phyloP scores from a whole-genome alignment of 2,113 vertebrate species.

The Typhlomys cinereus region DNA sequence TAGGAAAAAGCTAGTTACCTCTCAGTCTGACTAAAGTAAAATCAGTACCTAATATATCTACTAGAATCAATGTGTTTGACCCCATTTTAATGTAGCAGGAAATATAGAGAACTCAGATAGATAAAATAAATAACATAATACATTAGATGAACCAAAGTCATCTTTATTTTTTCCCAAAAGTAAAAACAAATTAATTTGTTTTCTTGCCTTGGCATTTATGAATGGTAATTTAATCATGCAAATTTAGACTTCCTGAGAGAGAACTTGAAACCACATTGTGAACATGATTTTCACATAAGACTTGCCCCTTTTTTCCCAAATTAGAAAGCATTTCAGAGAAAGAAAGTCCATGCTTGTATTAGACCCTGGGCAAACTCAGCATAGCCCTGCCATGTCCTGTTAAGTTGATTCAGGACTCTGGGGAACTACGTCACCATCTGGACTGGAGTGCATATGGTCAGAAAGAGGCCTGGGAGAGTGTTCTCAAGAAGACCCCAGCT shows the following conservation, averaged over 20 bases:
- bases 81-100: conserved; percentile 4
- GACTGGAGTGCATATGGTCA: conserved; percentile 53
- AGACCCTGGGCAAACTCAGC: conserved; percentile 69
- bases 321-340: conserved; percentile 66
- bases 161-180: conserved; percentile 46
- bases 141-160: conserved; percentile 32
- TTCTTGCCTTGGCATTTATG: conserved; percentile 68
- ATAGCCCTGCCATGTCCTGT: conserved; percentile 59
- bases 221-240: conserved; percentile 72
- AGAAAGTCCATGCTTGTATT: conserved; percentile 10
- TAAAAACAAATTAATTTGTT: conserved; percentile 73
- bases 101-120: conserved; percentile 39
- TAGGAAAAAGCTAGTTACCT: conserved; percentile 27
- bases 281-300: conserved; percentile 75
- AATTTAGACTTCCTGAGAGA: conserved; percentile 71
- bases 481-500: conserved; percentile 71
- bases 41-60: neutral
- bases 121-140: conserved; percentile 48
- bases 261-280: conserved; percentile 70
- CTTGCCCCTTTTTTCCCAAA: conserved; percentile 69
- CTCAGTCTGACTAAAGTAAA: conserved; percentile 42
- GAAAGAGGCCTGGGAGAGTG: conserved; percentile 55
- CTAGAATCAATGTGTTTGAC: conserved; percentile 4
- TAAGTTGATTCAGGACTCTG: conserved; percentile 66
- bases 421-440: conserved; percentile 75